phyloP scores from a whole-genome alignment of 2,888 invertebrate species.

The Hipparchia semele region DNA sequence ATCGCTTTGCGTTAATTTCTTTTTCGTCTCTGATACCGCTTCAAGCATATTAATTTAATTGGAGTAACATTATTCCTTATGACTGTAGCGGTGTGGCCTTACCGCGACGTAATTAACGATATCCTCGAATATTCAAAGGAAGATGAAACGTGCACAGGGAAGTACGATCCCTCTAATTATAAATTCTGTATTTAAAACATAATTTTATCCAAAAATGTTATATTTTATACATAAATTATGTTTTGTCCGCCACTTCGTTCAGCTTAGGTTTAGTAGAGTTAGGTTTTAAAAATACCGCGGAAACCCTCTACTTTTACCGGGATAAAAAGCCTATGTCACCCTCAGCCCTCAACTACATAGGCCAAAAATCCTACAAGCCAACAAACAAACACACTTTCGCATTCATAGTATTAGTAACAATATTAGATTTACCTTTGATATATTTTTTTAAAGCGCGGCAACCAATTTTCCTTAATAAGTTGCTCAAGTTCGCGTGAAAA shows the following conservation, averaged over 20 bases:
- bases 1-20: conserved; percentile 33
- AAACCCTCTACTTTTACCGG: too few species aligned
- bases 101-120: conserved; percentile 13
- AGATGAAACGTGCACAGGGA: conserved; percentile 10
- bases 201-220: conserved; percentile 1
- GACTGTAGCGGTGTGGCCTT: background rate
- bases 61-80: conserved; percentile 23
- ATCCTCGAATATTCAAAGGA: conserved; percentile 17
- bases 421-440: background rate
- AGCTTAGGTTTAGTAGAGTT: too few species aligned
- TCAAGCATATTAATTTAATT: conserved; percentile 31
- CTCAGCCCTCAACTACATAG: too few species aligned
- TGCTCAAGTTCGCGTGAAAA: conserved; percentile 9
- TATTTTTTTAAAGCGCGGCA: background rate
- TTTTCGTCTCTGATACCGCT: conserved; percentile 19
- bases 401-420: too few species aligned
- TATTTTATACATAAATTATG: background rate
- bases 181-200: conserved; percentile 7
- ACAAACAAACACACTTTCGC: too few species aligned
- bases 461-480: background rate
- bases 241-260: too few species aligned
- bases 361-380: too few species aligned
- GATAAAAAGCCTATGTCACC: too few species aligned
- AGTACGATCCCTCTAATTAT: conserved; percentile 17
- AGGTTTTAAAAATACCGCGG: too few species aligned